Evolutionary conservation across 2,888 invertebrate species (phyloP).

Genomic region (Dryobota labecula): DNA sequence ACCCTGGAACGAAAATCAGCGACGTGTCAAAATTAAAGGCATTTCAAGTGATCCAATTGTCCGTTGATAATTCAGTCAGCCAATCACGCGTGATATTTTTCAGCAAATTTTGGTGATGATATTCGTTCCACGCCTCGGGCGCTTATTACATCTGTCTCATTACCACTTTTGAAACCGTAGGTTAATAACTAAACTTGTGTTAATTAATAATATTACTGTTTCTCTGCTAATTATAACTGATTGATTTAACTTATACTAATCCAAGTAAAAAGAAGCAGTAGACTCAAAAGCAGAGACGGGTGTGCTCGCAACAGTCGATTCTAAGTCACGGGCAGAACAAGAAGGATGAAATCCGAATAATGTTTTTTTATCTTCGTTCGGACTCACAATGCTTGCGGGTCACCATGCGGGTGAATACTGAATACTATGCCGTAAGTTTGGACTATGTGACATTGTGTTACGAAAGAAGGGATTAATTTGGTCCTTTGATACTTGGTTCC

Average conservation of each 20-base stretch:
- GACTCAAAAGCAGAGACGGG: background rate
- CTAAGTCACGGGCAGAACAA: background rate
- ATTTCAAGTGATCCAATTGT: background rate
- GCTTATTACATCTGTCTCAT: background rate
- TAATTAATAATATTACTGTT: background rate
- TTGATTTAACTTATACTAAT: background rate
- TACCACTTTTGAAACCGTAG: background rate
- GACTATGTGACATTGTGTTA: background rate
- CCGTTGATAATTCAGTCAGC: background rate
- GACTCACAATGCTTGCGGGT: background rate
- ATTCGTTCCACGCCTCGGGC: background rate
- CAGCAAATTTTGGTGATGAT: background rate
- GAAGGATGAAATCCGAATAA: background rate
- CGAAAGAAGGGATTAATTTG: background rate
- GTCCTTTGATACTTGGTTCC: background rate
- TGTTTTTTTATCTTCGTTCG: background rate
- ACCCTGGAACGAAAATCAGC: background rate
- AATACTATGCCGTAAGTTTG: background rate
- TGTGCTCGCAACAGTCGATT: background rate
- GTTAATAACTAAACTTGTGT: background rate
- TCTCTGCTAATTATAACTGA: background rate
- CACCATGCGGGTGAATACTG: background rate
- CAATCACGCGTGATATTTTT: background rate
- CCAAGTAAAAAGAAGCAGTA: background rate
- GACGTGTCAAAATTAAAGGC: background rate